Conservation (phyloP, 2,888 invertebrate genomes). For the Ophion ventricosus region DNA sequence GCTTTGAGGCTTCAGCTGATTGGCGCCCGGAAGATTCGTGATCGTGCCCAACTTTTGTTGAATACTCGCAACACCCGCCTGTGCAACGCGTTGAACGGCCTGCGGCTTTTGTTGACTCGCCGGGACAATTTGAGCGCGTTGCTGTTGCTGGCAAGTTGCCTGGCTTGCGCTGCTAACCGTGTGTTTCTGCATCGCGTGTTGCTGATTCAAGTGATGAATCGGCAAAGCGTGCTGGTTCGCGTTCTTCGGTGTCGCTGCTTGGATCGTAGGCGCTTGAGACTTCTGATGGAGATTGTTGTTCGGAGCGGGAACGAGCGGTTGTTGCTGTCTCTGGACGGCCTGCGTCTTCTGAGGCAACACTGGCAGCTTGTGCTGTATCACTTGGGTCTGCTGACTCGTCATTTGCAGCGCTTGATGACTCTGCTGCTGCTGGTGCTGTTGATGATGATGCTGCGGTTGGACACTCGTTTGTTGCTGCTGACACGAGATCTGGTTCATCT, state of each 20-base stretch:
- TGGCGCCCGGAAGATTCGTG: conserved; percentile 69
- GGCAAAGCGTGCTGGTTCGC: conserved; percentile 31
- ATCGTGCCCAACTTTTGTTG: conserved; percentile 73
- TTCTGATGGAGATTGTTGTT: conserved; percentile 75
- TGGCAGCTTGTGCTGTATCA: conserved; percentile 72
- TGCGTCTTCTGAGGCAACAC: conserved; percentile 72
- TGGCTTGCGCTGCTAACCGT: conserved; percentile 1
- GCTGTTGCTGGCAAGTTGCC: conserved; percentile 24
- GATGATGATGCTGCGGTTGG: conserved; percentile 21
- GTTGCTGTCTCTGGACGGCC: conserved; percentile 70
- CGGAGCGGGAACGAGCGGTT: conserved; percentile 43
- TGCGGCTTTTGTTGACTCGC: conserved; percentile 71
- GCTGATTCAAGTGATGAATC: conserved; percentile 41
- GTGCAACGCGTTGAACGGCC: conserved; percentile 41
- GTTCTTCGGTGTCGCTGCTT: conserved; percentile 71
- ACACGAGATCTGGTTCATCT: conserved; percentile 54
- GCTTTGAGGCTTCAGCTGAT: conserved; percentile 68
- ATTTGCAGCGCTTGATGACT: conserved; percentile 45
- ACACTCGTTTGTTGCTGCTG: conserved; percentile 35
- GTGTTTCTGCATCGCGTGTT: conserved; percentile 53
- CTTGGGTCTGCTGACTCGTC: conserved; percentile 57
- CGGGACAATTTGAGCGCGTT: conserved; percentile 53
- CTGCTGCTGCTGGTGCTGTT: conserved; percentile 52
- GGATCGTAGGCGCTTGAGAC: conserved; percentile 39
- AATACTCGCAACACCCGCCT: conserved; percentile 57